Base-by-base conservation (phyloP, 2,888 invertebrate genomes). In the Subacronicta megacephala region DNA sequence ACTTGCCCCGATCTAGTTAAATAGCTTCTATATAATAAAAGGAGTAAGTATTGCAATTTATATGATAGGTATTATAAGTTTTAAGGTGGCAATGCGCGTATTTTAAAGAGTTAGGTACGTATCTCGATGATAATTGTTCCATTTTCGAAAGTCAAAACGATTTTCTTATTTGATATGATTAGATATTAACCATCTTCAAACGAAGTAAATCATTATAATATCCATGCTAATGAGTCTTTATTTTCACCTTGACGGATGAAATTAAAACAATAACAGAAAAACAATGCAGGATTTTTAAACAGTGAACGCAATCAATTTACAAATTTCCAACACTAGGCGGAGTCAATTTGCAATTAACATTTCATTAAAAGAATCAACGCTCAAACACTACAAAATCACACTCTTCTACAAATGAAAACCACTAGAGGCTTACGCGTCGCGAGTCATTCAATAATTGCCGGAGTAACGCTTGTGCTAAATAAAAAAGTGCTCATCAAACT, bases 401-500 rank as follows among this genome's bases (percentile, higher is more conserved):
- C 80, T 76, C 72, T 69, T 69, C 71, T 63, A 80, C 75, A 80
- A 80, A 72, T 72, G 73, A 73, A 66, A 65, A 63, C 74, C 77
- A 88, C 90, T 89, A 84, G 78, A 83, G 72, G 74, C 74, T 86
- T 81, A 82, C 85, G 83, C 89, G 83, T 88, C 82, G 82, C 83
- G 87, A 87, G 82, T 88, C 89, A 90, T 90, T 84, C 88, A 91
- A 93, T 93, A 91, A 92, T 90, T 92, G 91, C 88, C 89, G 89
- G 85, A 84, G 88, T 90, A 88, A 89, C 88, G 88, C 89, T 89
- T 89, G 86, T 84, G 88, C 86, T 91, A 90, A 92, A 92, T 91
- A 92, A 93, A 92, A 83, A 92, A 93, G 87, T 88, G 88, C 88
- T 90, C 89, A 90, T 90, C 91, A 92, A 90, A 91, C 90, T 87